Conservation (phyloP, 2,113 vertebrate genomes). For the Neodontobutis hainanensis region DNA sequence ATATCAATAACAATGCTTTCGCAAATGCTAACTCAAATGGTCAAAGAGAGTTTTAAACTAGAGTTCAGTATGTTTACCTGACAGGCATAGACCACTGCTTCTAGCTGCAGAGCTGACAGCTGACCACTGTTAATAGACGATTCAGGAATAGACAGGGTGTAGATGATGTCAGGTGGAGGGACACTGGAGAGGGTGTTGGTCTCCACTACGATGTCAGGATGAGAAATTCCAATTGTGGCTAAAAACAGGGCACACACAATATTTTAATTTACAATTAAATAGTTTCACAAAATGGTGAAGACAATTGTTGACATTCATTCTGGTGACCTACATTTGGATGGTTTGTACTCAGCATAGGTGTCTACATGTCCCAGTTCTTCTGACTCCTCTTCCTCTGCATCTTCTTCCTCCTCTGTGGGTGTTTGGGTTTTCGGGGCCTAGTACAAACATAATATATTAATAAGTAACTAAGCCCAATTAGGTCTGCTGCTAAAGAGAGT, state of each 20-base stretch:
- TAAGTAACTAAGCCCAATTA: conserved; percentile 1
- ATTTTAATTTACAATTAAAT: not conserved
- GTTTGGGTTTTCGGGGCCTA: conserved; percentile 75
- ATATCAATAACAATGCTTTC: not conserved
- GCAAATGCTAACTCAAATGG: not conserved
- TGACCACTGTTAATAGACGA: conserved; percentile 75
- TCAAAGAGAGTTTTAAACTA: not conserved
- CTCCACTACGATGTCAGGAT: conserved; percentile 96
- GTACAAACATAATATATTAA: conserved; percentile 8
- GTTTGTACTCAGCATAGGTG: conserved; percentile 94
- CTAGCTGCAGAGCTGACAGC: conserved; percentile 95
- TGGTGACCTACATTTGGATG: conserved; percentile 88
- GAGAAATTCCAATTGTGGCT: conserved; percentile 94
- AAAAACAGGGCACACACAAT: conserved; percentile 20
- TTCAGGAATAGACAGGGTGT: conserved; percentile 85
- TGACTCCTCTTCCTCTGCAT: conserved; percentile 90
- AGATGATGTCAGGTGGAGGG: conserved; percentile 94
- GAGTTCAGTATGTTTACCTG: conserved; percentile 80
- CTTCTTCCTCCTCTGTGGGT: conserved; percentile 89
- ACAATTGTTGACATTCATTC: conserved; percentile 7
- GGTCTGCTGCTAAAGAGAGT: no score
- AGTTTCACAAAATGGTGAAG: not conserved
- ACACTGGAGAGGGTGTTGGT: conserved; percentile 97
- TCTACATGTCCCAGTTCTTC: conserved; percentile 95
- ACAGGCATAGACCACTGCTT: conserved; percentile 95